Percentiles rank a stretch among this genome's conserved stretches.
Conservation (phyloP, 2,888 invertebrate species). For the Eupsilia transversa region DNA sequence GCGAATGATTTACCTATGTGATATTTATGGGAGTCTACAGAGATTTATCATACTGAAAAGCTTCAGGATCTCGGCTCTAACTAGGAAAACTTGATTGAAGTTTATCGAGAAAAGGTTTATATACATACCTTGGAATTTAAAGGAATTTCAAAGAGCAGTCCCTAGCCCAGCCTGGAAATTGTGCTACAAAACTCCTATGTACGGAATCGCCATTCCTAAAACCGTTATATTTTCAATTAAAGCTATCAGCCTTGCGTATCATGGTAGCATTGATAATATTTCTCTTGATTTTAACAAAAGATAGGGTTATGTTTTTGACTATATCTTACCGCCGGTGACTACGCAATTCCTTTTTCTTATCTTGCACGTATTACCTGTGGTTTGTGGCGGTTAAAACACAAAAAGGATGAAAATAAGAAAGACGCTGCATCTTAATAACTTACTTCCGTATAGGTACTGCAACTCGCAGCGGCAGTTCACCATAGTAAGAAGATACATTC, state of each 20-base stretch:
- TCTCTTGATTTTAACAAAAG: conserved; percentile 63
- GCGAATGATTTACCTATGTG: not conserved
- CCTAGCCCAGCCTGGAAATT: not conserved
- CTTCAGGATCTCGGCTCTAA: not conserved
- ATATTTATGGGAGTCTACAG: not conserved
- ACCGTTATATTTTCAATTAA: conserved; percentile 24
- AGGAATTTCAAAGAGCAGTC: not conserved
- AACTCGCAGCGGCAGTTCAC: not conserved
- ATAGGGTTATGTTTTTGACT: conserved; percentile 49
- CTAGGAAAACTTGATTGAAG: not conserved
- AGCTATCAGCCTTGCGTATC: conserved; percentile 62
- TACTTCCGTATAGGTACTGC: not conserved
- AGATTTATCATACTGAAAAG: not conserved
- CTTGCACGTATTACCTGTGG: conserved; percentile 22
- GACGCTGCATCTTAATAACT: not conserved
- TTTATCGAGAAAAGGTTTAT: not conserved
- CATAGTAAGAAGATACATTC: not conserved
- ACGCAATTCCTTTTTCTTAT: conserved; percentile 30
- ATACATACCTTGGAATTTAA: not conserved
- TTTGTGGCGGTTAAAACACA: not conserved
- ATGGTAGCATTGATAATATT: conserved; percentile 66
- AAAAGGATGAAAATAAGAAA: not conserved
- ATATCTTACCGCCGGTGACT: conserved; percentile 60
- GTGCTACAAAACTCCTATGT: not conserved
- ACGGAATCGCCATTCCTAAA: conserved; percentile 49